Evolutionary conservation across 2,113 vertebrate genomes (phyloP).

Genomic region (Chionomys nivalis): DNA sequence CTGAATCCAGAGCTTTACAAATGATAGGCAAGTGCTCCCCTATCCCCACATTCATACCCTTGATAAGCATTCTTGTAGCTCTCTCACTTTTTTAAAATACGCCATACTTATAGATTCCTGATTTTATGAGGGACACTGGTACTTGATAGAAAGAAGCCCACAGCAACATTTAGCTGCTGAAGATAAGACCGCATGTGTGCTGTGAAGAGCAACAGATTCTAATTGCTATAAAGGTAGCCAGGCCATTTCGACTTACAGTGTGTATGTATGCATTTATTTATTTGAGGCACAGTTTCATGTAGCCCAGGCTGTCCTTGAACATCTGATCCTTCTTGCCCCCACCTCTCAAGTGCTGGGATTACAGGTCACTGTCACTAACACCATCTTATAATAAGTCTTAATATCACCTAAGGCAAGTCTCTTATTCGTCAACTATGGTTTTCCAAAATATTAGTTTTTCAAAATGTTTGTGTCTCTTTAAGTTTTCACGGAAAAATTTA

Average conservation of each 20-base stretch:
- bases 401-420: neutral
- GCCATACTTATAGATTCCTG: neutral
- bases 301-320: neutral
- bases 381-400: neutral
- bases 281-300: neutral
- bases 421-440: neutral
- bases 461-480: neutral
- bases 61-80: neutral
- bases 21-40: neutral
- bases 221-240: neutral
- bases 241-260: neutral
- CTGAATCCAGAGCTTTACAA: neutral
- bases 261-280: too few relatives aligned
- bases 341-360: neutral
- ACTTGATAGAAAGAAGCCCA: neutral
- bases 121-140: neutral
- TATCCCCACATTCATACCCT: neutral
- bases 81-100: neutral
- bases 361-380: neutral
- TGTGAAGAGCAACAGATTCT: neutral
- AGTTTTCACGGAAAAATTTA: slow-evolving; percentile 40
- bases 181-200: neutral
- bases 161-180: neutral
- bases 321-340: too few relatives aligned
- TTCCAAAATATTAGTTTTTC: neutral